Evolutionary conservation across 2,888 invertebrate species (phyloP).

Genomic region (Bellardia pandia): DNA sequence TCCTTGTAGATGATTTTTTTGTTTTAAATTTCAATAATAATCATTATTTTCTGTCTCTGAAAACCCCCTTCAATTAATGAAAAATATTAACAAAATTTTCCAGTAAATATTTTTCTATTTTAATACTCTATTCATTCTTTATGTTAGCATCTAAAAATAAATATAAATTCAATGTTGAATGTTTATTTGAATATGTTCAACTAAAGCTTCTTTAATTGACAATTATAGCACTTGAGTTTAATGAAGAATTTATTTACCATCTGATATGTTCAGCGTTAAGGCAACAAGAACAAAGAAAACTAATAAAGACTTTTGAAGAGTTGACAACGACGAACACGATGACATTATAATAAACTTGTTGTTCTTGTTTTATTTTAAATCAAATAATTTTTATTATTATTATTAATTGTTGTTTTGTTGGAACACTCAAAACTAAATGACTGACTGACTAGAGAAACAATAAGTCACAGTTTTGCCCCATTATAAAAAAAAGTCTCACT

Average conservation of each 20-base stretch:
- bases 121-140: background rate
- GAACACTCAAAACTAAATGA: slow-evolving; percentile 34
- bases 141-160: background rate
- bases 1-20: no score
- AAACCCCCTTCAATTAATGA: background rate
- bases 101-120: background rate
- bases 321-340: slow-evolving; percentile 12
- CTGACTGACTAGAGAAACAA: slow-evolving; percentile 42
- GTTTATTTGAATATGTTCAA: background rate
- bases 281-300: slow-evolving; percentile 57
- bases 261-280: slow-evolving; percentile 26
- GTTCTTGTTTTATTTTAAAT: slow-evolving; percentile 34
- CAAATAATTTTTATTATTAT: background rate
- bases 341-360: slow-evolving; percentile 25
- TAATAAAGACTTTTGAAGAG: slow-evolving; percentile 46
- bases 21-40: no score
- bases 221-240: slow-evolving; percentile 39
- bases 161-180: background rate
- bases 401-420: slow-evolving; percentile 43
- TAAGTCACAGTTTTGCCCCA: slow-evolving; percentile 19
- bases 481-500: background rate
- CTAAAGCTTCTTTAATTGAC: slow-evolving; percentile 2
- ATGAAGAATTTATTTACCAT: slow-evolving; percentile 52
- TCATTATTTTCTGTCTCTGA: background rate
- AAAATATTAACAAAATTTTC: background rate